Conservation (phyloP, 1,140 invertebrate species). For the Goniozus legneri region DNA sequence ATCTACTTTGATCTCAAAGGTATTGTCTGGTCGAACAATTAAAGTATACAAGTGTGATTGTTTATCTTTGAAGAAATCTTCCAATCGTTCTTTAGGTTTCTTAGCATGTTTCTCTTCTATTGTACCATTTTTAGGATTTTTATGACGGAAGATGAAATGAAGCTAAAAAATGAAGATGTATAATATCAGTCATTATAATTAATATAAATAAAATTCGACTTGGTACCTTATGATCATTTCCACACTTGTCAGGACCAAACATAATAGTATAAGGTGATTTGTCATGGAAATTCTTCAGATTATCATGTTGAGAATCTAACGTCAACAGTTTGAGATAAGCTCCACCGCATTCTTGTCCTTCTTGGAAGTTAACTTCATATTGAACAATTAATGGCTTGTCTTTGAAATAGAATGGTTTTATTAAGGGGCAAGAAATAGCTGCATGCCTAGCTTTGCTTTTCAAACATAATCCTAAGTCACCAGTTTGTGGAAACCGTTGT, state of each 20-base stretch:
- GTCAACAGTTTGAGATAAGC: constrained; percentile 94
- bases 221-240: constrained; percentile 82
- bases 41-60: constrained; percentile 93
- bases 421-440: constrained; percentile 82
- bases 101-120: constrained; percentile 90
- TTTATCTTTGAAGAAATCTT: constrained; percentile 92
- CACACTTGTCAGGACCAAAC: constrained; percentile 99
- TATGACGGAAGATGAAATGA: constrained; percentile 97
- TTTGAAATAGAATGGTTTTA: constrained; percentile 80
- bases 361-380: constrained; percentile 86
- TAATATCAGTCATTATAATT: constrained; percentile 7
- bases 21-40: constrained; percentile 85
- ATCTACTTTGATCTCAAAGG: constrained; percentile 69
- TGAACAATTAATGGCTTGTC: constrained; percentile 90
- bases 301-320: constrained; percentile 61
- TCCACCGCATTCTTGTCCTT: constrained; percentile 97
- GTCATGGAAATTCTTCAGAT: constrained; percentile 86
- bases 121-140: constrained; percentile 88
- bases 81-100: constrained; percentile 79
- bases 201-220: constrained; percentile 11
- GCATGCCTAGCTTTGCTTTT: constrained; percentile 96
- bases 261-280: constrained; percentile 97
- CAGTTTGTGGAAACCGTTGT: constrained; percentile 69
- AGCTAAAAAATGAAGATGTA: constrained; percentile 57
- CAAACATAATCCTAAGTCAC: constrained; percentile 85